Evolutionary conservation across 2,113 vertebrate species (phyloP).

Genomic region (Kryptolebias marmoratus): DNA sequence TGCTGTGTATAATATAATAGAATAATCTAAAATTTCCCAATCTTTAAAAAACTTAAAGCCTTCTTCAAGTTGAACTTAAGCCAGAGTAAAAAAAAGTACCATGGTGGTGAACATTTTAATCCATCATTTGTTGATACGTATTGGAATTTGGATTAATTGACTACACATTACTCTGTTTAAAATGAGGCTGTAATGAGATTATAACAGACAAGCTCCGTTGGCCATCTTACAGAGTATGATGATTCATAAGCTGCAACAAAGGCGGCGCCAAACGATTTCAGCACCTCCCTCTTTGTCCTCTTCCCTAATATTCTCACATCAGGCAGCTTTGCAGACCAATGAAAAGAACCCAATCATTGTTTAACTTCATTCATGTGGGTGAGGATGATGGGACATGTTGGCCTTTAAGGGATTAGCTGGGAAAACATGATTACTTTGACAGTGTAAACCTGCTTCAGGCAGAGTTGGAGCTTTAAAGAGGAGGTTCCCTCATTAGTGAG

Average conservation of each 20-base stretch:
- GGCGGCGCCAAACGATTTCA: slow-evolving; percentile 43
- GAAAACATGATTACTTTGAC: slow-evolving; percentile 61
- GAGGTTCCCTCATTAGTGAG: background rate
- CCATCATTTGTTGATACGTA: background rate
- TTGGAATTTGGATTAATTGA: background rate
- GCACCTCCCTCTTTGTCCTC: slow-evolving; percentile 33
- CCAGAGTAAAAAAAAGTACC: background rate
- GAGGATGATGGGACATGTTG: slow-evolving; percentile 55
- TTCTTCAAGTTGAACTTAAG: background rate
- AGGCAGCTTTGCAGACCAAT: slow-evolving; percentile 62
- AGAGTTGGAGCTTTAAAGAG: background rate
- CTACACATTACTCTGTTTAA: background rate
- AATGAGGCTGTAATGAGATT: slow-evolving; percentile 48
- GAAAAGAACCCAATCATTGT: slow-evolving; percentile 72
- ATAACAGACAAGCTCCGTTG: slow-evolving; percentile 44
- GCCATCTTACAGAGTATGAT: slow-evolving; percentile 45
- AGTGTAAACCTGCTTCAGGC: slow-evolving; percentile 40
- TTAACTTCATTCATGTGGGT: slow-evolving; percentile 60
- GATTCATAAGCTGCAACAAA: slow-evolving; percentile 63
- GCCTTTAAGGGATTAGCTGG: slow-evolving; percentile 66
- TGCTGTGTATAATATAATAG: too few relatives aligned
- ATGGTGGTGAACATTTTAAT: background rate
- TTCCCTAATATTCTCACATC: slow-evolving; percentile 59
- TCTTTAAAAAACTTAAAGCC: too few relatives aligned
- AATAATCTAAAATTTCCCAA: too few relatives aligned